Evolutionary conservation across 2,888 invertebrate genomes (phyloP), one percentile per base, ranked within the genome.

Genomic region (Encarsia formosa): DNA sequence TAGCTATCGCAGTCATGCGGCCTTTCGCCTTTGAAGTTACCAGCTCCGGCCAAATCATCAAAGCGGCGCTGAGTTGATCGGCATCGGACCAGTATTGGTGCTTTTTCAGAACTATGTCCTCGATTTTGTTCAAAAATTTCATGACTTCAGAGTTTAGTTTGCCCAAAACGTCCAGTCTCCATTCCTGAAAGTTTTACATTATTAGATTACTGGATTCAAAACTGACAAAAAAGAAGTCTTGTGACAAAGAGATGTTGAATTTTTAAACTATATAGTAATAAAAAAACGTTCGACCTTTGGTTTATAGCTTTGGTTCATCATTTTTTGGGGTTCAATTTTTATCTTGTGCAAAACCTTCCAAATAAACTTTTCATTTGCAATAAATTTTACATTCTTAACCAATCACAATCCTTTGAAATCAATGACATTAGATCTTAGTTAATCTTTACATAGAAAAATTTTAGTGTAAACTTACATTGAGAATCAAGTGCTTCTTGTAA

Each of bases 61-160:
- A 22, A 8, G 49, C 35, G 6, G 24, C 18, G 9, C 42, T 18
- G 13, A 53, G 39, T 3, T 34, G 20, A 11, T 53, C 48, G 2
- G 48, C 40, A 18, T 61, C 24, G 1, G 0, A 4, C 70, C 71
- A 72, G 1, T 15, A 4, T 2, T 15, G 4, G 8, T 20, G 20
- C 2, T 0, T 34, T 61, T 16, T 64, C 11, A 55, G 15, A 32
- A 20, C 57, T 54, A 41, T 8, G 2, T 23, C 2, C 55, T 83
- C 83, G 1, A 77, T 77, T 54, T 71, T 65, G 59, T 81, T 80
- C 34, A 83, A 60, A 35, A 83, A 71, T 11, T 75, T 61, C 2
- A 81, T 70, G 6, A 69, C 67, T 20, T 73, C 67, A 3, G 74
- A 74, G 4, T 70, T 58, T 8, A 74, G 59, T 1, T 60, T 62